Evolutionary conservation across 2,888 invertebrate genomes (phyloP).

Genomic region (Caenorhabditis sp.): DNA sequence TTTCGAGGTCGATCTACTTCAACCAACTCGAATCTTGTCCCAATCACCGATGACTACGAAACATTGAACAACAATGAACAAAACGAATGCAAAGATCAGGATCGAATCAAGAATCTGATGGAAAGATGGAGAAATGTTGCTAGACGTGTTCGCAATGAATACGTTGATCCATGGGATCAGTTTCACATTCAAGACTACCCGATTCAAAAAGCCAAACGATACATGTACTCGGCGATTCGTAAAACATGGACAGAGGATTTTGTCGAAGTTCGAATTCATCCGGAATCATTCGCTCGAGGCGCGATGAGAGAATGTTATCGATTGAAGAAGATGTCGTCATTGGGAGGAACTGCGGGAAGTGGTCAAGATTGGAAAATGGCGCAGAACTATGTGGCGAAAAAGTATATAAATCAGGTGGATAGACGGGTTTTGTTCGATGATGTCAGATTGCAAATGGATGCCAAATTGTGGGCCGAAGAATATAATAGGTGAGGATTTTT

Average conservation of each 20-base stretch:
- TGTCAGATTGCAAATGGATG: slow-evolving; percentile 77
- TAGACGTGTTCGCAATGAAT: slow-evolving; percentile 51
- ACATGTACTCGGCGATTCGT: slow-evolving; percentile 75
- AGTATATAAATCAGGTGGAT: slow-evolving; percentile 73
- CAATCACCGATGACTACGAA: slow-evolving; percentile 30
- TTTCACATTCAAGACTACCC: slow-evolving; percentile 74
- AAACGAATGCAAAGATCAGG: slow-evolving; percentile 8
- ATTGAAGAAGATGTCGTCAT: slow-evolving; percentile 73
- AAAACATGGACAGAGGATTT: slow-evolving; percentile 74
- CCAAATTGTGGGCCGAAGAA: slow-evolving; percentile 77
- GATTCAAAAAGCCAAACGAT: slow-evolving; percentile 73
- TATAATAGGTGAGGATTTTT: slow-evolving; percentile 74
- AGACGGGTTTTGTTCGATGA: slow-evolving; percentile 75
- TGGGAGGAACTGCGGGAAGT: slow-evolving; percentile 70
- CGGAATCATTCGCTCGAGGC: slow-evolving; percentile 75
- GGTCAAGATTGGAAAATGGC: slow-evolving; percentile 74
- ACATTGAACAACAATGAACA: background rate
- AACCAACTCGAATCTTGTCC: slow-evolving; percentile 18
- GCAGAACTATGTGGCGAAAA: slow-evolving; percentile 76
- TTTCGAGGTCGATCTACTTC: slow-evolving; percentile 12
- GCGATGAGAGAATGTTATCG: slow-evolving; percentile 76
- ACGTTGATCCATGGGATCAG: slow-evolving; percentile 74
- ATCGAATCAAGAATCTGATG: slow-evolving; percentile 48
- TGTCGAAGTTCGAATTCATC: slow-evolving; percentile 72
- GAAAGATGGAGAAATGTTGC: slow-evolving; percentile 53